Conservation (phyloP, 2,888 invertebrate species). For the Tenodera sinensis region DNA sequence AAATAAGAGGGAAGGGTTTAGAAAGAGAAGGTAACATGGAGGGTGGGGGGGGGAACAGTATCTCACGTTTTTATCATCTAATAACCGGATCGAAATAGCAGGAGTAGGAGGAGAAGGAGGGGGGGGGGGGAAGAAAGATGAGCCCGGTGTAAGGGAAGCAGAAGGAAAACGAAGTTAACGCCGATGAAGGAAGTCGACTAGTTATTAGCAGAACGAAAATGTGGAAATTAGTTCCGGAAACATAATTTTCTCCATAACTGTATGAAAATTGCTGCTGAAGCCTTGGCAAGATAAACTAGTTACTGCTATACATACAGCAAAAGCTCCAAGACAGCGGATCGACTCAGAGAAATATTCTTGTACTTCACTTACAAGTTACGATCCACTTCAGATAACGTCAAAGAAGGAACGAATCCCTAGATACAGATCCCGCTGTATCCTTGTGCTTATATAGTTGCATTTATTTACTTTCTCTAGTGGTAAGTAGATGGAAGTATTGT, state of each 20-base stretch:
- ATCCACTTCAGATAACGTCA: too few species aligned
- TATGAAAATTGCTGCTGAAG: background rate
- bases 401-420: too few species aligned
- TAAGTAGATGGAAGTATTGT: too few species aligned
- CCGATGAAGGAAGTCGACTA: background rate
- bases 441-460: too few species aligned
- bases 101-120: too few species aligned
- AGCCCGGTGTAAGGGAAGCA: background rate
- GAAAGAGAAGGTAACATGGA: too few species aligned
- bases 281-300: background rate
- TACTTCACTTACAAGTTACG: background rate
- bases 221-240: constrained; percentile 4
- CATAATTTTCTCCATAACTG: constrained; percentile 7
- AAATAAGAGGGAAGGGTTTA: too few species aligned
- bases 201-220: background rate
- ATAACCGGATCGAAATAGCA: background rate
- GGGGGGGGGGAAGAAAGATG: background rate
- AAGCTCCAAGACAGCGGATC: background rate
- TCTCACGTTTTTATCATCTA: background rate
- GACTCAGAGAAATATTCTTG: background rate
- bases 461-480: too few species aligned
- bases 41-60: background rate
- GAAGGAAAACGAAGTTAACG: background rate
- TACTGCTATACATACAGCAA: background rate
- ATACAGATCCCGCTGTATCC: too few species aligned